These are phyloP conservation scores for Phenganax stokvisi DNA, from an alignment of 92 coral and sea anemone species.

Conservation along the genomic window DNA sequence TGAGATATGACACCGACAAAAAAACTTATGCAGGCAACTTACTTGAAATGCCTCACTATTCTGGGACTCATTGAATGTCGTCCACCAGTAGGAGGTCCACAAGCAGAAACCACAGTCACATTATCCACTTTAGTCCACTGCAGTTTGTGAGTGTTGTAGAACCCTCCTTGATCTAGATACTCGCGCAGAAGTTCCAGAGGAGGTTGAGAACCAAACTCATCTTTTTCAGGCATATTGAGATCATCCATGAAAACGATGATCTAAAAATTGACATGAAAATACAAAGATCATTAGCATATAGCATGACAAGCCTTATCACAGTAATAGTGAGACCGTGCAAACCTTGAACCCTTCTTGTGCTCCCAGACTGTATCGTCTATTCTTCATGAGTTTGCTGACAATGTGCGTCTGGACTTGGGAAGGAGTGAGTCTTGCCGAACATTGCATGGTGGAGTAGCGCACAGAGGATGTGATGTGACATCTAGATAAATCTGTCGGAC, in stretches of 20 bases:
- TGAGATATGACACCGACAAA: background rate
- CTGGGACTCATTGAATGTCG: constrained; percentile 69
- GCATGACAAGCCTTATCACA: background rate
- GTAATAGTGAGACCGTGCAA: background rate
- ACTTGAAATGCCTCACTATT: constrained; percentile 86
- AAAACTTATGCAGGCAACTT: background rate
- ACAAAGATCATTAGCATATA: background rate
- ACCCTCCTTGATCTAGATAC: constrained; percentile 83
- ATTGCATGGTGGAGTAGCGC: constrained; percentile 54
- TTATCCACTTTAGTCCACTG: constrained; percentile 83
- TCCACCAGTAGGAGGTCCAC: constrained; percentile 97
- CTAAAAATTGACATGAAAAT: constrained; percentile 34
- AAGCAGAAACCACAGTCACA: constrained; percentile 81
- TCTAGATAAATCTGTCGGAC: constrained; percentile 55
- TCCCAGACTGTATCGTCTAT: constrained; percentile 78
- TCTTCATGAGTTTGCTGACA: constrained; percentile 67
- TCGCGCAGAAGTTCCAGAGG: constrained; percentile 90
- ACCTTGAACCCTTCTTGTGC: constrained; percentile 91
- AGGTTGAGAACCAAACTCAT: constrained; percentile 79
- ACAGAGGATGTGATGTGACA: constrained; percentile 4
- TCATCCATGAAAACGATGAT: constrained; percentile 81
- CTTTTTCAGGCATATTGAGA: constrained; percentile 97
- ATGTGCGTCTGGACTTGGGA: constrained; percentile 66
- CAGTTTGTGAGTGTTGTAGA: constrained; percentile 78
- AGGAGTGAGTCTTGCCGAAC: constrained; percentile 78